Percentiles rank a stretch among this genome's conserved stretches.
These are phyloP conservation scores for Todiramphus chloris DNA, from an alignment of 2,113 vertebrate species.

Conservation along the genomic window DNA sequence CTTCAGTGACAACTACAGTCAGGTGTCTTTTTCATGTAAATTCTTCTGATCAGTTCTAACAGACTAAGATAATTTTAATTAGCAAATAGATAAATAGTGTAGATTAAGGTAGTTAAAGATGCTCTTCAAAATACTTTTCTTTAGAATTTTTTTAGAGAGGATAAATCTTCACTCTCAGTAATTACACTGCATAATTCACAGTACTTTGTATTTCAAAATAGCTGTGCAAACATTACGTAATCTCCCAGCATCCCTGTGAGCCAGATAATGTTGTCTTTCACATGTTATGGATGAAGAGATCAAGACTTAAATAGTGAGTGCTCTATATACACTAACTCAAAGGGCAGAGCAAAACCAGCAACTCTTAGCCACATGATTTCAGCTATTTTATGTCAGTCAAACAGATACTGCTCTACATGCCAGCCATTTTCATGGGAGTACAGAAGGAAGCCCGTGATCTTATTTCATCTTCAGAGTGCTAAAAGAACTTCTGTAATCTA, in stretches of 20 bases:
- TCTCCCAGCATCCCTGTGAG: conserved; percentile 3
- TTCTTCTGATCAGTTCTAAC: conserved; percentile 3
- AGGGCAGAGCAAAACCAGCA: not conserved
- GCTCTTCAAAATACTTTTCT: not conserved
- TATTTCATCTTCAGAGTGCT: not conserved
- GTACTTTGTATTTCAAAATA: conserved; percentile 39
- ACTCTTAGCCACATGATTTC: not conserved
- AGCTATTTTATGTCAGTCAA: not conserved
- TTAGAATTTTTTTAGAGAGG: conserved; percentile 30
- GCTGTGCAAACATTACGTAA: conserved; percentile 38
- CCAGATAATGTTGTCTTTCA: conserved; percentile 29
- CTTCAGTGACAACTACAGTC: conserved; percentile 24
- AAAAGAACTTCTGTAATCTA: not conserved
- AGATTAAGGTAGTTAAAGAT: conserved; percentile 14
- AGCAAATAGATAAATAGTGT: conserved; percentile 53
- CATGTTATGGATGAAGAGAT: not conserved
- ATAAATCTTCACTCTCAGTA: conserved; percentile 26
- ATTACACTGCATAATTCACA: conserved; percentile 39
- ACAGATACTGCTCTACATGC: not conserved
- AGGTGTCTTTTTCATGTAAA: conserved; percentile 46
- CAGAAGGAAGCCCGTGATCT: not conserved
- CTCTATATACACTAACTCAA: not conserved
- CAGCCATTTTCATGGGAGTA: not conserved
- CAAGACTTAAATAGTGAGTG: not conserved
- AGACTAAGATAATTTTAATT: conserved; percentile 43